Conservation (phyloP, 2,797 vertebrate species). For the Telmatherina bonti region DNA sequence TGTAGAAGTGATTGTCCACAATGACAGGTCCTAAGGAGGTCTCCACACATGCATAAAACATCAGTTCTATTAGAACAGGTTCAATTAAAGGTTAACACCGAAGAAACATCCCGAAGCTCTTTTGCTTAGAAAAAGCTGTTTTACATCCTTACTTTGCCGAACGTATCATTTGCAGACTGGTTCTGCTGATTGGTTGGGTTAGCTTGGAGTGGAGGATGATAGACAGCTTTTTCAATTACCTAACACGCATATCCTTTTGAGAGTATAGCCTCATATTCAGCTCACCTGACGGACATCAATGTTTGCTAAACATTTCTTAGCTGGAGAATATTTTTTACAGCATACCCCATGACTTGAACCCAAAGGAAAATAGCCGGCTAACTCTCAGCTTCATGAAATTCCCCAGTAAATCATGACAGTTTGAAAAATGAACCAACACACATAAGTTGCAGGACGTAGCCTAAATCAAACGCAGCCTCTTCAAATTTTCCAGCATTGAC, state of each 20-base stretch:
- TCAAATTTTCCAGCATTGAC: background rate
- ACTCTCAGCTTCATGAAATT: background rate
- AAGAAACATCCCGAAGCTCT: background rate
- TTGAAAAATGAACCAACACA: background rate
- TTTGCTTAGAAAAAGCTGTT: background rate
- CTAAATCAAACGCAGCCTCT: background rate
- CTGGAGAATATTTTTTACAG: background rate
- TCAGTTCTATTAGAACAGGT: background rate
- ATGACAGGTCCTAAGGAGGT: background rate
- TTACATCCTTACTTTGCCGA: background rate
- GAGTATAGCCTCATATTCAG: background rate
- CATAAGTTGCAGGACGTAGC: background rate
- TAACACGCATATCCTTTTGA: background rate
- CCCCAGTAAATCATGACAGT: constrained; percentile 4
- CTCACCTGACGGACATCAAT: background rate
- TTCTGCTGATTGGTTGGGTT: background rate
- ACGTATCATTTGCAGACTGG: background rate
- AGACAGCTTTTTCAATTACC: background rate
- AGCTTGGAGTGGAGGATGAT: background rate
- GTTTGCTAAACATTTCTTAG: background rate
- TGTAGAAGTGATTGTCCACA: background rate
- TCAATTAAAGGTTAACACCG: background rate
- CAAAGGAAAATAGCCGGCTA: background rate
- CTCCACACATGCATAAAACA: background rate
- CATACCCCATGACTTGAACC: background rate